Evolutionary conservation across 1,140 invertebrate genomes (phyloP).

Genomic region (Aphelenchoides fujianensis): DNA sequence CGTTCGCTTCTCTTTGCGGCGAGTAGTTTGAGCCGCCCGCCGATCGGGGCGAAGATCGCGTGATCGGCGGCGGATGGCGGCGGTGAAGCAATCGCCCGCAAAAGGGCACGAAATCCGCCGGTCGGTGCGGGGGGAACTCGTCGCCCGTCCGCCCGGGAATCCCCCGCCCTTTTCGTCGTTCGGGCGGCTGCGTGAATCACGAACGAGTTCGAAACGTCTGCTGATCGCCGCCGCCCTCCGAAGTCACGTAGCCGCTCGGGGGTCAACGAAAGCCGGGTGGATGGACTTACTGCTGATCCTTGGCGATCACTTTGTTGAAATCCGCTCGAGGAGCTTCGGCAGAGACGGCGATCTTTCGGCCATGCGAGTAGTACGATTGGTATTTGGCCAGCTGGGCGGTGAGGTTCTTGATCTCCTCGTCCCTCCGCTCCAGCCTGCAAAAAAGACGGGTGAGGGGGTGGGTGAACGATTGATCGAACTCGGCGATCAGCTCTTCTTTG

Average conservation of each 20-base stretch:
- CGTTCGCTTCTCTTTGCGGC: not conserved
- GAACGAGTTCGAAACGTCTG: slow-evolving; percentile 13
- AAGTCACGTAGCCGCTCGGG: too few relatives aligned
- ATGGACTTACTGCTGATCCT: slow-evolving; percentile 47
- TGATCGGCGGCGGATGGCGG: not conserved
- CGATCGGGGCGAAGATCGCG: slow-evolving; percentile 23
- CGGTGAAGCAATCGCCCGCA: slow-evolving; percentile 11
- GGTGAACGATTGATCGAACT: too few relatives aligned
- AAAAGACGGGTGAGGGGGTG: too few relatives aligned
- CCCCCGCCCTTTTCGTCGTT: not conserved
- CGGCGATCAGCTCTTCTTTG: slow-evolving; percentile 10
- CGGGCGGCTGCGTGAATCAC: too few relatives aligned
- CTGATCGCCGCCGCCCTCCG: not conserved
- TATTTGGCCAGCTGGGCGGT: slow-evolving; percentile 26
- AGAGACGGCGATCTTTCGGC: slow-evolving; percentile 47
- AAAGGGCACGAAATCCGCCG: too few relatives aligned
- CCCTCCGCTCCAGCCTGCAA: not conserved
- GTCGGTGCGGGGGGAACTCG: slow-evolving; percentile 10
- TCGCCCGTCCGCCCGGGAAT: not conserved
- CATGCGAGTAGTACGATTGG: slow-evolving; percentile 33
- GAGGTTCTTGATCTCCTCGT: not conserved
- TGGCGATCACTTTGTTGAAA: slow-evolving; percentile 29
- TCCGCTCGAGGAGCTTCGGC: slow-evolving; percentile 29
- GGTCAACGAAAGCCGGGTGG: too few relatives aligned
- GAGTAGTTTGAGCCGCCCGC: slow-evolving; percentile 14